Conservation (phyloP, 2,888 invertebrate species). For the Rhingia rostrata region DNA sequence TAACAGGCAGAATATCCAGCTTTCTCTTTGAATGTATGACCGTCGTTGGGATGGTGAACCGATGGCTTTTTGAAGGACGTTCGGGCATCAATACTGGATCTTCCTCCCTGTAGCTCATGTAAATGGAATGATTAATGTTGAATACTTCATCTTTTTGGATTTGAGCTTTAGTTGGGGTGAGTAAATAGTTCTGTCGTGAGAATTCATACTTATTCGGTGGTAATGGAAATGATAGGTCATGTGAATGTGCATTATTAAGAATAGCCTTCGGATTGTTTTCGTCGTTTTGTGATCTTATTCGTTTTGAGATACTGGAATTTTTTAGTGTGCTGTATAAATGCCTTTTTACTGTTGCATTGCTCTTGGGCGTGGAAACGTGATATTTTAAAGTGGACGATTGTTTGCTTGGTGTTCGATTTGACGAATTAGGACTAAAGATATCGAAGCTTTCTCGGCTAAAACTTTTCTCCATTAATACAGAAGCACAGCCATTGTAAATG, state of each 20-base stretch:
- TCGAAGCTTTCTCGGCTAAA: constrained; percentile 59
- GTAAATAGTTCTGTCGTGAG: constrained; percentile 7
- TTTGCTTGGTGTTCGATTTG: constrained; percentile 43
- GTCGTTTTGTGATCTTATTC: constrained; percentile 51
- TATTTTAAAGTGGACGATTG: constrained; percentile 27
- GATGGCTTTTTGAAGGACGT: constrained; percentile 42
- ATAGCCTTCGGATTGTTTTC: constrained; percentile 55
- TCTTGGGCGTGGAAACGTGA: constrained; percentile 62
- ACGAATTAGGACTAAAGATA: constrained; percentile 48
- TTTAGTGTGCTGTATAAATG: constrained; percentile 30
- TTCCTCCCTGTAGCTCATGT: background rate
- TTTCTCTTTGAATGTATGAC: constrained; percentile 52
- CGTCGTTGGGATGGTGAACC: constrained; percentile 20
- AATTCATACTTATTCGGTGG: constrained; percentile 30
- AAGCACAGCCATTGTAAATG: constrained; percentile 48
- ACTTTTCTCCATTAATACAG: constrained; percentile 60
- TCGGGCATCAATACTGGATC: constrained; percentile 28
- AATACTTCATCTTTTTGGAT: constrained; percentile 9
- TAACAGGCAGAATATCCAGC: constrained; percentile 44
- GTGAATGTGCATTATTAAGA: constrained; percentile 1
- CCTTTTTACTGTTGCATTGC: constrained; percentile 42
- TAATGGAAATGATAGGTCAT: constrained; percentile 20
- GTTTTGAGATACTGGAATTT: constrained; percentile 19
- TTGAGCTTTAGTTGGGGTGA: constrained; percentile 9
- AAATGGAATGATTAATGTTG: constrained; percentile 21